Evolutionary conservation across 1,140 invertebrate genomes (phyloP).

Genomic region (Scaptomyza montana): DNA sequence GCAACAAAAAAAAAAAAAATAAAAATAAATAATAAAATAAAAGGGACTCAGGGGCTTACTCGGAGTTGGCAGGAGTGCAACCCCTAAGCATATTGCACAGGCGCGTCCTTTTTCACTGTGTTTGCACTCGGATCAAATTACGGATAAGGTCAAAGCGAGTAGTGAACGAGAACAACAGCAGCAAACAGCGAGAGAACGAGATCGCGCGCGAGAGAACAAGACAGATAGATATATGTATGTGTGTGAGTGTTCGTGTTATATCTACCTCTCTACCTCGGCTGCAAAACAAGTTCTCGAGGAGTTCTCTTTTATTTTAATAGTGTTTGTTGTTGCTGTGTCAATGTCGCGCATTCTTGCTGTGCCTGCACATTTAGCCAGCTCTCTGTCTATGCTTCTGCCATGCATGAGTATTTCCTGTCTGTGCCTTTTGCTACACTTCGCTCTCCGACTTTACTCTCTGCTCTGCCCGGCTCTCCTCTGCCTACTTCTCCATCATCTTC

Average conservation of each 20-base stretch:
- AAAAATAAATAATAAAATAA: neutral
- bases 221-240: conserved; percentile 7
- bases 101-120: conserved; percentile 72
- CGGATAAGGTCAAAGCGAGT: conserved; percentile 49
- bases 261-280: conserved; percentile 47
- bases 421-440: neutral
- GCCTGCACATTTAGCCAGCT: conserved; percentile 34
- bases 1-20: neutral
- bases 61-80: conserved; percentile 39
- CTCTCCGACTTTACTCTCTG: neutral
- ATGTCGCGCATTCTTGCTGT: conserved; percentile 36
- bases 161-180: neutral
- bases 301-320: conserved; percentile 14
- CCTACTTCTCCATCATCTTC: too few relatives aligned
- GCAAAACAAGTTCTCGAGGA: conserved; percentile 50
- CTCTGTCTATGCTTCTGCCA: conserved; percentile 9
- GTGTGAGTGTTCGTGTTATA: neutral
- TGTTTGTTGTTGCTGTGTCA: conserved; percentile 23
- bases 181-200: conserved; percentile 2
- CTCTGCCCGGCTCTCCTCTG: too few relatives aligned
- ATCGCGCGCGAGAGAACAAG: neutral
- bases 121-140: conserved; percentile 72
- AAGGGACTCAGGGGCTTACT: conserved; percentile 11
- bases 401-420: conserved; percentile 27
- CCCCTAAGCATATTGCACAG: conserved; percentile 77